These are phyloP conservation scores for Poecilia gillii DNA, from an alignment of 2,797 vertebrate species.

Conservation along the genomic window DNA sequence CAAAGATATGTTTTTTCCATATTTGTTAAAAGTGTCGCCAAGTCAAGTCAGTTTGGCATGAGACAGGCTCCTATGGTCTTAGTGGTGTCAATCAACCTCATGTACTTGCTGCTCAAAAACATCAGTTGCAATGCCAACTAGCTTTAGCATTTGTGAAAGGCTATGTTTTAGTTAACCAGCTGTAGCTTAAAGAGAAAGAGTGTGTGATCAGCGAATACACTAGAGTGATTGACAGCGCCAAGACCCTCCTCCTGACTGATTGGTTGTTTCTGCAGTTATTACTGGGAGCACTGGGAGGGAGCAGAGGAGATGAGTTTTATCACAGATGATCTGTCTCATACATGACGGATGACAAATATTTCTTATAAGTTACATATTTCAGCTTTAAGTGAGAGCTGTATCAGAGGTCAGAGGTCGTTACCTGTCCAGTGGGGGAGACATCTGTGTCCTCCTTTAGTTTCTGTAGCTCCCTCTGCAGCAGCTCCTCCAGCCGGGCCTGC, in stretches of 20 bases:
- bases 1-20: too few relatives aligned
- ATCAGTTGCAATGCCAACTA: too few relatives aligned
- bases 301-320: neutral
- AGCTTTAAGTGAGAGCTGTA: neutral
- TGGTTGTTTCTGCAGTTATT: neutral
- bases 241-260: neutral
- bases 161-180: too few relatives aligned
- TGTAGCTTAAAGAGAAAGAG: too few relatives aligned
- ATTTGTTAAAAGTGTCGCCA: too few relatives aligned
- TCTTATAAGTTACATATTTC: too few relatives aligned
- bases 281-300: neutral
- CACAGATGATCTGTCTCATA: neutral
- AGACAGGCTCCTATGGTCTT: too few relatives aligned
- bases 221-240: neutral
- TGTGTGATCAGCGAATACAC: neutral
- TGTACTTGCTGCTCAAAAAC: too few relatives aligned
- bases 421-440: slow-evolving; percentile 75
- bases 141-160: too few relatives aligned
- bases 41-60: too few relatives aligned
- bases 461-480: slow-evolving; percentile 81
- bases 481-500: slow-evolving; percentile 82
- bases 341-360: too few relatives aligned
- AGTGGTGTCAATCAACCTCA: too few relatives aligned
- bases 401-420: slow-evolving; percentile 47
- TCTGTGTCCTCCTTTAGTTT: slow-evolving; percentile 51